Conservation (phyloP, 2,797 vertebrate species). For the Onychomys torridus region DNA sequence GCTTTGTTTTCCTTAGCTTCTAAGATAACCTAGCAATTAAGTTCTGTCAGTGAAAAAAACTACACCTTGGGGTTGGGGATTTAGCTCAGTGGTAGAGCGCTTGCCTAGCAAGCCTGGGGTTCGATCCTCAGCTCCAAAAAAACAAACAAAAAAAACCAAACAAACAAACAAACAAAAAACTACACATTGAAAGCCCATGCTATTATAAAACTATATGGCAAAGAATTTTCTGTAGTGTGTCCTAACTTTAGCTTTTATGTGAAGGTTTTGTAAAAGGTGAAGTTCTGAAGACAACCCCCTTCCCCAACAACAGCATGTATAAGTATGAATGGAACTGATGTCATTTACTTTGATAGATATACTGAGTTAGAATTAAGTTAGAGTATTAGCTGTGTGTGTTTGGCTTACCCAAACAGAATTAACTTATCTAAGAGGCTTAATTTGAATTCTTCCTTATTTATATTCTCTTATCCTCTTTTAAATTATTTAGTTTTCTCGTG, state of each 20-base stretch:
- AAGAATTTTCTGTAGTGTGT: constrained; percentile 6
- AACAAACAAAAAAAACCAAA: too few species aligned
- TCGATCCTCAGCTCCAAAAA: too few species aligned
- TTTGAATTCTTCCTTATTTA: not conserved
- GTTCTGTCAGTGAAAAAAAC: constrained; percentile 53
- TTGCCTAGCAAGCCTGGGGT: too few species aligned
- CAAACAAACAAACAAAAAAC: too few species aligned
- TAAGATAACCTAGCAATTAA: constrained; percentile 46
- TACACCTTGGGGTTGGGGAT: too few species aligned
- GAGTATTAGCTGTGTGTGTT: not conserved
- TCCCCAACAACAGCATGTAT: not conserved
- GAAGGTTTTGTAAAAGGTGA: constrained; percentile 9
- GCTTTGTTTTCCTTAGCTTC: constrained; percentile 63
- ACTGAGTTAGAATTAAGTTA: not conserved
- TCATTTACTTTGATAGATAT: not conserved
- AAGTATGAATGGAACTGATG: constrained; percentile 1
- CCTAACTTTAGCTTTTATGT: not conserved
- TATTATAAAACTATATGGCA: constrained; percentile 38
- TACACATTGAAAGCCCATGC: not conserved
- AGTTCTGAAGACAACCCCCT: not conserved
- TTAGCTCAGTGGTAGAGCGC: too few species aligned
- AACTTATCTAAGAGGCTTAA: not conserved
- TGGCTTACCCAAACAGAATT: not conserved
- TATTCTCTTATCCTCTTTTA: not conserved
- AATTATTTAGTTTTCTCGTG: not conserved